Base-by-base conservation (phyloP, 2,888 invertebrate species). In the Caenorhabditis sulstoni region DNA sequence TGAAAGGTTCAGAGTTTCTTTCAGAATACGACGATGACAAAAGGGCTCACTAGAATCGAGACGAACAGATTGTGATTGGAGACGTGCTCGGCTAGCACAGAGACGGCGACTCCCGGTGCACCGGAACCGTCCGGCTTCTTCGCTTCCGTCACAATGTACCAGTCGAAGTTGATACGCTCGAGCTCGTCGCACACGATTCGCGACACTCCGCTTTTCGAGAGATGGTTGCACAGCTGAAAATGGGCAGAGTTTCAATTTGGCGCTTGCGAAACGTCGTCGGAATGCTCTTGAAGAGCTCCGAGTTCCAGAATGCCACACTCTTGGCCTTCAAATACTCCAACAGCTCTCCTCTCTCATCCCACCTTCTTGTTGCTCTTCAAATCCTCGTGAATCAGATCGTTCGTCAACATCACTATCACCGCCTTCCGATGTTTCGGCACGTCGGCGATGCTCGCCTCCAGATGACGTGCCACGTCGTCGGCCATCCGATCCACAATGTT, bases 321-420 rank as follows among this genome's bases (percentile, higher is more conserved):
- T n/a, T n/a, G n/a, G n/a, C n/a, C n/a, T n/a, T n/a, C n/a, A n/a
- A n/a, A n/a, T n/a, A n/a, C n/a, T n/a, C n/a, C n/a, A n/a, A n/a
- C n/a, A n/a, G n/a, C n/a, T n/a, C n/a, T n/a, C n/a, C n/a, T n/a
- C n/a, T n/a, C n/a, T n/a, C n/a, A n/a, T n/a, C n/a, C n/a, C n/a
- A n/a, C 65, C 53, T 81, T 81, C 50, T 81, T 81, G 20, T 75
- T 66, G 9, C 79, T 59, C 45, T 81, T 80, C 44, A 79, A n/a
- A 47, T 83, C 83, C 67, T 83, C 83, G 16, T 76, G 79, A 18
- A 83, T 53, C 39, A 83, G 44, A 58, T 83, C 83, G 39, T 61
- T 78, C 1, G 68, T 53, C 35, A 83, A 23, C 41, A 81, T 79
- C 18, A 83, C 52, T 1, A 53, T 66, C 1, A 74, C 67, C 14